These are phyloP conservation scores for Alca torda DNA, from an alignment of 2,797 vertebrate genomes.

Conservation along the genomic window DNA sequence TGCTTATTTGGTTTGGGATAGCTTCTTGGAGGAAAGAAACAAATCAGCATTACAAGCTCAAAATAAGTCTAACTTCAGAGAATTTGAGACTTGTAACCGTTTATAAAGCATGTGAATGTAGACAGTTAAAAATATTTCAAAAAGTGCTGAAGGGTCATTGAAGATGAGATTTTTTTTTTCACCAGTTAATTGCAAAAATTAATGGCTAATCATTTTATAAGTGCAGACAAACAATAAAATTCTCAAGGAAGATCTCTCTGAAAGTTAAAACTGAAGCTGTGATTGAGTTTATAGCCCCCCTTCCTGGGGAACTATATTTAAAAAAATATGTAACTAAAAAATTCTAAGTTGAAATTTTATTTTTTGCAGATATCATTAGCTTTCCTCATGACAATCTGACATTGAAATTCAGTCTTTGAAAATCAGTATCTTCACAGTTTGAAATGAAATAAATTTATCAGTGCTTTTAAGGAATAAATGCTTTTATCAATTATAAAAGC, in stretches of 20 bases:
- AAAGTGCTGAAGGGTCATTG: neutral
- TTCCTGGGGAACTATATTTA: neutral
- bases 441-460: neutral
- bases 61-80: neutral
- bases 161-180: neutral
- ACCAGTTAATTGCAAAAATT: neutral
- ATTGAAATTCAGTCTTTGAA: neutral
- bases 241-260: neutral
- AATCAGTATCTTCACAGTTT: neutral
- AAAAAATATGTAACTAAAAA: neutral
- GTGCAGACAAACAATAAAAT: neutral
- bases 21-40: neutral
- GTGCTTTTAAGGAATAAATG: neutral
- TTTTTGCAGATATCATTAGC: neutral
- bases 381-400: neutral
- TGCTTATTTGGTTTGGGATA: neutral
- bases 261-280: neutral
- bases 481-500: neutral
- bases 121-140: neutral
- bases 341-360: neutral
- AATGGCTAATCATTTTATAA: neutral
- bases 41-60: neutral
- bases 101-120: neutral
- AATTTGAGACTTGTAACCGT: neutral
- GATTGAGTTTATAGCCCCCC: neutral